Conservation (phyloP, 2,888 invertebrate genomes). For the Zhuqinia jingwanae region DNA sequence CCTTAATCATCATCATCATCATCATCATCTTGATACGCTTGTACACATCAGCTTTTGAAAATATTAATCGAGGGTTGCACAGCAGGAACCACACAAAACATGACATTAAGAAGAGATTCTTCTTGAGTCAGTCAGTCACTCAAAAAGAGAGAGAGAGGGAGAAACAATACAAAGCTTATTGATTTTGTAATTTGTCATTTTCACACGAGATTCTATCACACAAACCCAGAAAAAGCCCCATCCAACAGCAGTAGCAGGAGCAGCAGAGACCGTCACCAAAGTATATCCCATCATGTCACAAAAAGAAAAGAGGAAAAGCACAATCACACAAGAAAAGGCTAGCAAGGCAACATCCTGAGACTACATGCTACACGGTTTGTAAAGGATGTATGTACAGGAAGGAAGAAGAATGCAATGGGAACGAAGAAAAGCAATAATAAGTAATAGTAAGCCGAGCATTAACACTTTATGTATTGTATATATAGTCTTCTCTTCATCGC, state of each 20-base stretch:
- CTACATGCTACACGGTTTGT: conserved; percentile 1
- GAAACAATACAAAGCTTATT: conserved; percentile 74
- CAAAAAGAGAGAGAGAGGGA: conserved; percentile 26
- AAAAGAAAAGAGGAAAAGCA: conserved; percentile 1
- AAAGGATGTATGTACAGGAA: not conserved
- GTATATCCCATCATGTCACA: conserved; percentile 15
- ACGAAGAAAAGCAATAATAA: conserved; percentile 19
- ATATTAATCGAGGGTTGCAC: conserved; percentile 61
- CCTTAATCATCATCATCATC: no score
- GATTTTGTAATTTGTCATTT: conserved; percentile 79
- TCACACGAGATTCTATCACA: conserved; percentile 74
- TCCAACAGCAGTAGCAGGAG: not conserved
- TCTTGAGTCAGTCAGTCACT: conserved; percentile 24
- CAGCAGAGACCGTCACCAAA: conserved; percentile 14
- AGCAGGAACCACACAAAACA: conserved; percentile 65
- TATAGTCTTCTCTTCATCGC: not conserved
- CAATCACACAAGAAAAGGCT: conserved; percentile 32
- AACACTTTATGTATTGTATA: conserved; percentile 19
- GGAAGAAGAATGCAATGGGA: not conserved
- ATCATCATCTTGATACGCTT: no score
- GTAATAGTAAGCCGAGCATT: conserved; percentile 23
- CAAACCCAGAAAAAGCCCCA: not conserved
- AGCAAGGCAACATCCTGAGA: conserved; percentile 41
- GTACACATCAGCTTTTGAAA: conserved; percentile 66
- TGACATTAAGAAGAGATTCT: conserved; percentile 53